Base-by-base conservation (phyloP, 1,140 invertebrate species). In the Dendrolimus punctatus region DNA sequence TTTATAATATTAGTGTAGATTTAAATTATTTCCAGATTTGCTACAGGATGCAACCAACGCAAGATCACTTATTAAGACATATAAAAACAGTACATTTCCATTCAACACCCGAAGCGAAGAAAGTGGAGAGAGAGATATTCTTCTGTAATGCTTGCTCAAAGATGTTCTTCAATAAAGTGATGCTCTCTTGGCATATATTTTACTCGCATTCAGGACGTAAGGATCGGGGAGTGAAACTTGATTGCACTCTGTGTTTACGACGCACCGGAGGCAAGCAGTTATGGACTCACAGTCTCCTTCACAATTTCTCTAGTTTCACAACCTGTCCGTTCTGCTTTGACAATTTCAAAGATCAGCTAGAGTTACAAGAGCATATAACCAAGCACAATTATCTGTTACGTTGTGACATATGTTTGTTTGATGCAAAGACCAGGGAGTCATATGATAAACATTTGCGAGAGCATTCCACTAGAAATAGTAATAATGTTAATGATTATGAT, bases 131-230 rank as follows among this genome's bases (percentile, higher is more conserved):
- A 0, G 69, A 80, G 37, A 68, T 80, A 8, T 82, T 68, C 46
- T 54, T 79, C 0, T 82, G 79, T 10, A 54, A 78, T 6, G 6
- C 49, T 0, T 82, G 79, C 40, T 45, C 46, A 4, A n/a, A 48
- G 0, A 49, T 82, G 23, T 82, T 74, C 49, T 82, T 80, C 53
- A 79, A 77, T 46, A 82, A 79, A 43, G n/a, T 42, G 0, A 46
- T 73, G 1, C 38, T 82, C 0, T 39, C 46, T 2, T n/a, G 61
- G 0, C 79, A 82, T 40, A 68, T 77, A 1, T 39, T 42, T 36
- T 52, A 6, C 38, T 62, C 10, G 23, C 49, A 10, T 62, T 67
- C 5, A 6, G 4, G 5, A 40, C 58, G 23, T 23, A 23, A 23
- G 23, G 23, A 23, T 23, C 23, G 8, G 6, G 5, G 6, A n/a